Conservation (phyloP, 2,797 vertebrate species). For the Neopelma chrysocephalum region DNA sequence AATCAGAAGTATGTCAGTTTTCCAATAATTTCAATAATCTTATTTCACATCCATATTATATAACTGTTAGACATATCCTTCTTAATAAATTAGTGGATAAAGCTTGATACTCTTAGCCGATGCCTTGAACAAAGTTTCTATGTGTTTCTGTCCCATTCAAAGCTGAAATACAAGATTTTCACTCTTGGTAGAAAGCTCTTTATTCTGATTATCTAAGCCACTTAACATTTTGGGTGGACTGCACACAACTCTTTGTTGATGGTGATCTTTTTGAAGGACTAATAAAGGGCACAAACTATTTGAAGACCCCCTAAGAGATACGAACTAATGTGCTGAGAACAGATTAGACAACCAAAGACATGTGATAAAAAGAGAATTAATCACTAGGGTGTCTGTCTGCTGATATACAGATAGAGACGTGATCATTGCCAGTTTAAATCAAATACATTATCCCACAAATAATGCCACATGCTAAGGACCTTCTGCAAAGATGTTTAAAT, state of each 20-base stretch:
- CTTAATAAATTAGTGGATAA: neutral
- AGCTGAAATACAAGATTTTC: neutral
- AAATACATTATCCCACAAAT: neutral
- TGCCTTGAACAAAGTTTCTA: neutral
- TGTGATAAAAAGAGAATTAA: constrained; percentile 10
- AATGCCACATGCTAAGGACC: neutral
- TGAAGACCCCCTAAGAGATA: neutral
- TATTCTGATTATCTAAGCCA: neutral
- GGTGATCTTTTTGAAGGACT: neutral
- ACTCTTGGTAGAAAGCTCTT: neutral
- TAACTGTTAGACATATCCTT: neutral
- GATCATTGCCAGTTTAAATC: neutral
- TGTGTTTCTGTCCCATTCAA: neutral
- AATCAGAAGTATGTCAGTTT: neutral
- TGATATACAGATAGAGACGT: neutral
- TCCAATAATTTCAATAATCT: neutral
- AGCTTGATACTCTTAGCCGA: neutral
- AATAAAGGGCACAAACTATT: neutral
- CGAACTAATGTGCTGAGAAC: neutral
- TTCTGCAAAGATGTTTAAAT: neutral
- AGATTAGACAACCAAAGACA: neutral
- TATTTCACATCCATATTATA: rapidly evolving
- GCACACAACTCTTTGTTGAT: neutral
- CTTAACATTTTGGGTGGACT: neutral
- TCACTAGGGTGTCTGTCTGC: constrained; percentile 12